These are phyloP conservation scores for Portunus trituberculatus DNA, from an alignment of 1,140 invertebrate genomes.

Conservation along the genomic window DNA sequence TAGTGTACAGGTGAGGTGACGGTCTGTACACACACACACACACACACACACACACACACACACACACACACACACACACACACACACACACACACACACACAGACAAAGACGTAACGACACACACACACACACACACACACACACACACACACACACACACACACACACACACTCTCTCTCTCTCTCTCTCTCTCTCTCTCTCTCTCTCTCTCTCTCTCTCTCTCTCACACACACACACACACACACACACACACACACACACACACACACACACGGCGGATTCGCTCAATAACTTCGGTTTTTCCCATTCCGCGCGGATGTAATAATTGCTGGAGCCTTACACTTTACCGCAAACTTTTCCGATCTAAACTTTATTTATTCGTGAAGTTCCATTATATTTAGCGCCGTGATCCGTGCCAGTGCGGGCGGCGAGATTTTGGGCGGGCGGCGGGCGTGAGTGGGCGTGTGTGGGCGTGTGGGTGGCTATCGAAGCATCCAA, in stretches of 20 bases:
- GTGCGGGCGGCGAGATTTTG: neutral
- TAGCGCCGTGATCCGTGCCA: slow-evolving; percentile 29
- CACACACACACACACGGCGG: neutral
- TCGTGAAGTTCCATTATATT: slow-evolving; percentile 47
- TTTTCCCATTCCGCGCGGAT: slow-evolving; percentile 35
- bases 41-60: too few relatives aligned
- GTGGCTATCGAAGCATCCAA: neutral
- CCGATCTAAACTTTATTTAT: slow-evolving; percentile 50
- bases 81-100: neutral
- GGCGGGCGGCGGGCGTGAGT: neutral
- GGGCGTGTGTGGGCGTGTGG: neutral
- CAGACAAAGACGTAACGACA: neutral
- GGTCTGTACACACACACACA: too few relatives aligned
- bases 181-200: slow-evolving; percentile 46
- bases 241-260: neutral
- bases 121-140: neutral
- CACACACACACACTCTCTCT: neutral
- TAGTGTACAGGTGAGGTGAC: neutral
- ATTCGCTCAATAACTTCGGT: slow-evolving; percentile 30
- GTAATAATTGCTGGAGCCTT: slow-evolving; percentile 42
- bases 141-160: neutral
- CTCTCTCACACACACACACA: neutral
- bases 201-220: slow-evolving; percentile 48
- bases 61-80: neutral
- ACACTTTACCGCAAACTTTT: slow-evolving; percentile 49